Evolutionary conservation across 2,888 invertebrate genomes (phyloP).

Genomic region (Polymixis flavicincta): DNA sequence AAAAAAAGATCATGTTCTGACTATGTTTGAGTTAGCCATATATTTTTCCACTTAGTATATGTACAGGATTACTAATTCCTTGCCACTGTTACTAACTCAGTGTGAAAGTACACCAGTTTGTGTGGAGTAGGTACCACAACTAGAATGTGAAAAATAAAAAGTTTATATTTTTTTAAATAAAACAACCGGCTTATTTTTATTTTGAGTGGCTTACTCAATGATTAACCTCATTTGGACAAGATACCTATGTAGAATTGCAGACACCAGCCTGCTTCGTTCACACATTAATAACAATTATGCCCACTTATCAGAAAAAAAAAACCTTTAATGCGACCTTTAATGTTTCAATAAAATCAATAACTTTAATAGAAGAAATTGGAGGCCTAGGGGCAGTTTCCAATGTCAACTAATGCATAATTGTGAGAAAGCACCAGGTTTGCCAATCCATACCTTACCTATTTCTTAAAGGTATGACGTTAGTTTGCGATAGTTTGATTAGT

Average conservation of each 20-base stretch:
- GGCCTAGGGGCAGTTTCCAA: conserved; percentile 6
- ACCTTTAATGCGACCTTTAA: not conserved
- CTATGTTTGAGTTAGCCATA: too few relatives aligned
- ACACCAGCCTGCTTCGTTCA: not conserved
- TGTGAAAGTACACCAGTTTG: too few relatives aligned
- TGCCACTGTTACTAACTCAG: too few relatives aligned
- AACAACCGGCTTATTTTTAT: too few relatives aligned
- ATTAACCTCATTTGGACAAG: not conserved
- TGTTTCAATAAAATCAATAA: conserved; percentile 27
- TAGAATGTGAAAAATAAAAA: too few relatives aligned
- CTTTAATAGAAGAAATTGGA: not conserved
- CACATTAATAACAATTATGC: not conserved
- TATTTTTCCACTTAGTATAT: too few relatives aligned
- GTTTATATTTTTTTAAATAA: too few relatives aligned
- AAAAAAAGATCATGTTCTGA: too few relatives aligned
- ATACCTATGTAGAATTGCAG: not conserved
- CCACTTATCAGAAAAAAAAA: not conserved
- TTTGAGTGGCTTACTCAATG: not conserved
- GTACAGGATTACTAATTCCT: too few relatives aligned
- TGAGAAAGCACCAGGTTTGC: conserved; percentile 27
- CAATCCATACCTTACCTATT: not conserved
- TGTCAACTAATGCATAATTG: conserved; percentile 30
- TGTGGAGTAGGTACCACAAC: too few relatives aligned
- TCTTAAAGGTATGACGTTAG: not conserved
- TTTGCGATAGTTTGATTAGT: not conserved